Evolutionary conservation across 2,797 vertebrate species (phyloP).

Genomic region (Danio aesculapii): DNA sequence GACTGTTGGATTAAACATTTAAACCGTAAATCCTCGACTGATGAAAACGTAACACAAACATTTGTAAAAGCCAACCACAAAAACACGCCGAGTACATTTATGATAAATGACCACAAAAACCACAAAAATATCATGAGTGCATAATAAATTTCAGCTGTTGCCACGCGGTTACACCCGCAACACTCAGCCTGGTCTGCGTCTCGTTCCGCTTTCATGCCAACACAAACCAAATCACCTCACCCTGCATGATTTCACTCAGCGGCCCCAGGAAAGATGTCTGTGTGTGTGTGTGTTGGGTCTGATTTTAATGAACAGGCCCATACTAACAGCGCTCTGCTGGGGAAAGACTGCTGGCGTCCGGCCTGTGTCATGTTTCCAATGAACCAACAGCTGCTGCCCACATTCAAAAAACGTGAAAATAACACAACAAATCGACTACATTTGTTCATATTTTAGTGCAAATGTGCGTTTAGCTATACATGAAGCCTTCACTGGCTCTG

Average conservation of each 20-base stretch:
- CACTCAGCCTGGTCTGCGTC: not conserved
- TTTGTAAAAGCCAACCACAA: conserved; percentile 18
- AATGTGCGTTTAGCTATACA: no score
- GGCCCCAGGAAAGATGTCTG: conserved; percentile 23
- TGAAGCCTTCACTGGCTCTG: no score
- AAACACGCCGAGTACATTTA: conserved; percentile 16
- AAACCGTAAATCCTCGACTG: conserved; percentile 12
- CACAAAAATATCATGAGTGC: conserved; percentile 5
- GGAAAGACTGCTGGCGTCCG: conserved; percentile 37
- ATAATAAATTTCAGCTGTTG: conserved; percentile 38
- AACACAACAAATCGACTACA: conserved; percentile 13
- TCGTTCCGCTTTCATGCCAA: conserved; percentile 27
- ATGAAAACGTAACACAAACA: conserved; percentile 28
- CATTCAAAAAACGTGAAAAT: conserved; percentile 21
- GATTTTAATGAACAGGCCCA: conserved; percentile 21
- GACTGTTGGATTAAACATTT: not conserved
- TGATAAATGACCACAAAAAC: conserved; percentile 33
- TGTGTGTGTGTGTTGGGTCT: conserved; percentile 9
- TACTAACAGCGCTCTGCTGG: conserved; percentile 40
- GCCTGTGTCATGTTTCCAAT: conserved; percentile 50
- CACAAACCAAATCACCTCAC: conserved; percentile 48
- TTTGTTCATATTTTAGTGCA: not conserved
- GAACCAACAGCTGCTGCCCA: conserved; percentile 44
- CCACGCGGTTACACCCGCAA: conserved; percentile 5
- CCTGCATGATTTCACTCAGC: conserved; percentile 58